A percentile compares a stretch with the other conserved stretches of the same genome.
phyloP scores from a whole-genome alignment of 2,888 invertebrate species.

The Mantis religiosa region DNA sequence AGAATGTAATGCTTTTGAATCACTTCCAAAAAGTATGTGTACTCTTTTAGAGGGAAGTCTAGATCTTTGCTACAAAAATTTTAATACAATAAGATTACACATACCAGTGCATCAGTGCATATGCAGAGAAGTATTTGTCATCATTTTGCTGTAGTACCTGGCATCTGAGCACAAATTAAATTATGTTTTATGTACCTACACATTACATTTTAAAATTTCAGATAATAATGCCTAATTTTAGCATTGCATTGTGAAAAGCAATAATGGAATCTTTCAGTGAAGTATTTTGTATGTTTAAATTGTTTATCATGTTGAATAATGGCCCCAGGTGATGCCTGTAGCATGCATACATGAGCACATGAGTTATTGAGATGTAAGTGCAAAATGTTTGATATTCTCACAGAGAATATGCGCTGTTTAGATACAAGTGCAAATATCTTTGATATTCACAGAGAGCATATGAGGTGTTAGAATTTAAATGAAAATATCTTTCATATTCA shows the following conservation, averaged over 20 bases:
- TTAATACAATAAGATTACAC: background rate
- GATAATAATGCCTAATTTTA: background rate
- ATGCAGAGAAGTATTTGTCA: background rate
- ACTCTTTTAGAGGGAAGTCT: background rate
- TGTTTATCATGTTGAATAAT: background rate
- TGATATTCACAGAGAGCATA: no score
- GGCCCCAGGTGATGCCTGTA: background rate
- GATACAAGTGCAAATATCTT: no score
- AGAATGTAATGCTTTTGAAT: background rate
- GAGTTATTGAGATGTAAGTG: no score
- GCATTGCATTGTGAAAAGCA: background rate
- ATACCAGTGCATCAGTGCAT: background rate
- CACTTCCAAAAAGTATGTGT: background rate
- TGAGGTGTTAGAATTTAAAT: no score
- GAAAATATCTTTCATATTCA: no score
- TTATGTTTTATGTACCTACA: background rate
- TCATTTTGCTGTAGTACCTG: background rate
- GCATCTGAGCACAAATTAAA: background rate
- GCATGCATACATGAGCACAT: background rate
- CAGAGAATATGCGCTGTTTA: no score
- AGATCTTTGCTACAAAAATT: background rate
- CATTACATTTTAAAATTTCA: background rate
- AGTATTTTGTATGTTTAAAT: background rate
- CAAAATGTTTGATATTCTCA: no score
- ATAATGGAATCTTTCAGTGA: background rate